Evolutionary conservation across 2,113 vertebrate species (phyloP), one percentile per base, ranked within the genome.

Genomic region (Nothobranchius kuhntae): DNA sequence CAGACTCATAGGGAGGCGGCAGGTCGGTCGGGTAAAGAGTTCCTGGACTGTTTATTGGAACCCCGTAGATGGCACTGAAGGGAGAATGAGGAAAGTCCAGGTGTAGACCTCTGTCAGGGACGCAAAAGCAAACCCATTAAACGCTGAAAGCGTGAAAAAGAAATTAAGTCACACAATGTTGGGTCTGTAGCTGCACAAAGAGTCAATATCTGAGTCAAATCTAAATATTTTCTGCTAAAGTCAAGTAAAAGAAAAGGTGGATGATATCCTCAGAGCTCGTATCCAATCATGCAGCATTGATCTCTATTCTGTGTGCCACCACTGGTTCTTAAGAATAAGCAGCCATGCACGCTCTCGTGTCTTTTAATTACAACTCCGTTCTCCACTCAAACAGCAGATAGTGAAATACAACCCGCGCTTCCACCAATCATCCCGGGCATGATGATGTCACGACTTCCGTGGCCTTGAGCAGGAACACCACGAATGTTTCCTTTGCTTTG

Each of bases 1-100:
- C 95, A 1, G 95, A 94, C 87, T 99, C 98, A 1, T 99, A 99
- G 0, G 98, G 96, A 8, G 98, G 97, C 0, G 98, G 98, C 30
- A 98, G 92, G 84, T 99, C 98, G 0, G 95, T 78, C 0, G 98
- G 96, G 76, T 97, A 98, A 24, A 96, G 87, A 26, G 94, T 94
- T 24, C 94, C 93, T 0, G 96, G 98, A 83, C 96, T 99, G 85
- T 97, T 96, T 83, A 98, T 97, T 62, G 94, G 92, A 7, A 96
- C 94, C 6, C 96, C 95, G 0, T 98, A 98, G 51, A 98, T 91
- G 73, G 95, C 88, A 76, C 93, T 95, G 87, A 98, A 97, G 0
- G 96, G 93, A 15, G 95, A 94, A 70, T 96, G 93, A 30, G 95
- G 91, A 1, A 98, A 96, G 71, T 98, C 95, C 87, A 98, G 80